A percentile compares a stretch with the other conserved stretches of the same genome.
phyloP scores from a whole-genome alignment of 2,113 vertebrate species.

The Halichoerus grypus region DNA sequence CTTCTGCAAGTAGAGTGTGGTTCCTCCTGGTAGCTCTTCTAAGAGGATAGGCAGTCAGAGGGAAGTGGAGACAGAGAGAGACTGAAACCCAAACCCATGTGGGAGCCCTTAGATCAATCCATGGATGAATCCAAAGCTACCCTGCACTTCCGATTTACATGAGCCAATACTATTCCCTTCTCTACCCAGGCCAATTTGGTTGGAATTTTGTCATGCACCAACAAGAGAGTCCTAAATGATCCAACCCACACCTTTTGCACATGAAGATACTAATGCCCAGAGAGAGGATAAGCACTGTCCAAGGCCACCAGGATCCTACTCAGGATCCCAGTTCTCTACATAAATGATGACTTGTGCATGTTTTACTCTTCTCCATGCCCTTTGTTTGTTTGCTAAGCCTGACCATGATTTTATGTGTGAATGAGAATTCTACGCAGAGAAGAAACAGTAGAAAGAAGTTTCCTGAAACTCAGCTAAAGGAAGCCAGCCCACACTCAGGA shows the following conservation, averaged over 20 bases:
- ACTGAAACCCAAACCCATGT: neutral
- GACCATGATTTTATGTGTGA: neutral
- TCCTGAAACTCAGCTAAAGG: neutral
- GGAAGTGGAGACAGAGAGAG: neutral
- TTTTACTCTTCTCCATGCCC: neutral
- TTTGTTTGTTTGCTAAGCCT: constrained; percentile 2
- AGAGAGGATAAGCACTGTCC: neutral
- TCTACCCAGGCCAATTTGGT: neutral
- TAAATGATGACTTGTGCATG: neutral
- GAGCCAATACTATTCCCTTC: neutral
- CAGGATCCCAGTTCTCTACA: neutral
- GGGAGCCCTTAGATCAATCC: neutral
- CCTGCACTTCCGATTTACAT: neutral
- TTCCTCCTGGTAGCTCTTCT: neutral
- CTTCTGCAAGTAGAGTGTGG: neutral
- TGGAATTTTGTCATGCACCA: neutral
- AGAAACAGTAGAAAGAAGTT: neutral
- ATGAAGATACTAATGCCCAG: neutral
- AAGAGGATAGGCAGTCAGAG: neutral
- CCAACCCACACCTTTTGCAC: neutral
- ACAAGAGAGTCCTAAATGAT: neutral
- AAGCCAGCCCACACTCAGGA: neutral
- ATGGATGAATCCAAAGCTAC: neutral
- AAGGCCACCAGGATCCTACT: neutral
- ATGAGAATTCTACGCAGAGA: neutral